Evolutionary conservation across 2,113 vertebrate species (phyloP).

Genomic region (Acanthisitta chloris): DNA sequence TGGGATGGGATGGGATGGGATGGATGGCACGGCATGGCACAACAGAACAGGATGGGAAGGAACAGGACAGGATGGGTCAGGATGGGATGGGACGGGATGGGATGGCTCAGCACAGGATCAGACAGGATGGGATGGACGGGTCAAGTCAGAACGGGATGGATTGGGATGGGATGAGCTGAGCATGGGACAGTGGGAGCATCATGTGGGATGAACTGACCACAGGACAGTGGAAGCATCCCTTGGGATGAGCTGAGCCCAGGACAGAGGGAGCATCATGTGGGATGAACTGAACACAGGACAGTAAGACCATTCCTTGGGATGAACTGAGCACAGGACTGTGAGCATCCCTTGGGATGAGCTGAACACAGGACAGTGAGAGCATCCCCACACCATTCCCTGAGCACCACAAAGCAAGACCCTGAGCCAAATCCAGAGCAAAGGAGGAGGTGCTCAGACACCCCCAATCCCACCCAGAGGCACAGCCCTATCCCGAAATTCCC

Average conservation of each 20-base stretch:
- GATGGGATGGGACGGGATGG: neutral
- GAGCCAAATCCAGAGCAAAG: neutral
- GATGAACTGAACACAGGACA: neutral
- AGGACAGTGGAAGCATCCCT: too few relatives aligned
- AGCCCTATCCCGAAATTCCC: neutral
- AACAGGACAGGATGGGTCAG: neutral
- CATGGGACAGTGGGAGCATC: too few relatives aligned
- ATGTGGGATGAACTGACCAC: too few relatives aligned
- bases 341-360: neutral
- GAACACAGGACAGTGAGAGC: neutral
- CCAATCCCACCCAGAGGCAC: fast-evolving
- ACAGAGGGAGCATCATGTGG: neutral
- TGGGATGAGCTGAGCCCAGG: neutral
- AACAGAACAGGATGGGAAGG: neutral
- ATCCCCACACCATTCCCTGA: fast-evolving
- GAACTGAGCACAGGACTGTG: neutral
- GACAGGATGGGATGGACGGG: too few relatives aligned
- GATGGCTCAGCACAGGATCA: too few relatives aligned
- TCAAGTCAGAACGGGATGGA: too few relatives aligned
- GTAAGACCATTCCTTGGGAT: neutral
- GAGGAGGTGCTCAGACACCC: neutral
- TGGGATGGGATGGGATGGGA: too few relatives aligned
- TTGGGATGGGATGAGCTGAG: too few relatives aligned
- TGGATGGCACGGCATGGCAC: too few relatives aligned
- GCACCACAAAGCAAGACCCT: neutral